Base-by-base conservation (phyloP, 1,140 invertebrate genomes). In the Saccostrea echinata region DNA sequence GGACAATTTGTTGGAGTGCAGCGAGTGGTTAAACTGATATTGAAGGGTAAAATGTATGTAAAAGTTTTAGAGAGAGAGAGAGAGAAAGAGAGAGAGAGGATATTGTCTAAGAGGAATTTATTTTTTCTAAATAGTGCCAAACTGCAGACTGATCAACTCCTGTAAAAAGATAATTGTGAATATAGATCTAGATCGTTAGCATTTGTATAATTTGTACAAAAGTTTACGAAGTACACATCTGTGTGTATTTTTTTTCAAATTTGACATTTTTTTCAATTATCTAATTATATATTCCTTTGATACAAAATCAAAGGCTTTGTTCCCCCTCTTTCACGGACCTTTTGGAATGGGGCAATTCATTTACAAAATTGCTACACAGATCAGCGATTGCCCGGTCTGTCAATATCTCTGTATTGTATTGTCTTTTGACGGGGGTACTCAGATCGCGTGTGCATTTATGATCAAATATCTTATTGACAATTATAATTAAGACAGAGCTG, bases 221-320 rank as follows among this genome's bases (percentile, higher is more conserved):
- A 76, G 68, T 76, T 76, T 76, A 76, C 68, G 16, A 76, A 30
- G 27, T 71, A 71, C 64, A 71, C n/a, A 30, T 76, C 27, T 76
- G 68, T 16, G 8, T 30, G 30, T 76, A n/a, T n/a, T 61, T 61
- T 61, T 76, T 33, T 76, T 76, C 3, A 33, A 35, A 30, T 12
- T 16, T 76, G 30, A 76, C 68, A 27, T 76, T 76, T 33, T 76
- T 76, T 76, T 76, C 16, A 76, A 76, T 76, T 30, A 30, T 30
- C 6, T 27, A 76, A 27, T 30, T 16, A 27, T 33, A 76, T 64
- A 64, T 64, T 76, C 68, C 30, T 76, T 76, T 76, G 68, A 76
- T 30, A 12, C 68, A 76, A 76, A 76, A 33, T 76, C 68, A 76
- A 76, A 76, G 27, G 68, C 64, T 33, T 33, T 30, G 27, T 33